A percentile compares a stretch with the other conserved stretches of the same genome.
These are phyloP conservation scores for Ruditapes philippinarum DNA, from an alignment of 1,140 invertebrate species.

Conservation along the genomic window DNA sequence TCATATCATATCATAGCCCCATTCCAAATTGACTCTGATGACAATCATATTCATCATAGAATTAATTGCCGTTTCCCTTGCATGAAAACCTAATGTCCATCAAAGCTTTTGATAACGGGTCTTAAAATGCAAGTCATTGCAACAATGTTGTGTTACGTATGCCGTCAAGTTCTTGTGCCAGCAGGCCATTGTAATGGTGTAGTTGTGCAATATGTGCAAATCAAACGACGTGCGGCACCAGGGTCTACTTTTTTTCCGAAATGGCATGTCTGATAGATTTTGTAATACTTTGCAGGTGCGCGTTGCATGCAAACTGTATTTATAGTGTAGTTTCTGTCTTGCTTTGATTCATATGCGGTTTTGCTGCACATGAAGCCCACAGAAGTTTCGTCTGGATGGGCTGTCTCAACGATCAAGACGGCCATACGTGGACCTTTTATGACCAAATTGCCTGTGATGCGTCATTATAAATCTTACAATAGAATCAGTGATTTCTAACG, in stretches of 20 bases:
- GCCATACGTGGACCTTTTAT: slow-evolving; percentile 50
- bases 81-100: slow-evolving; percentile 16
- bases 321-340: slow-evolving; percentile 14
- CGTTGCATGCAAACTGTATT: slow-evolving; percentile 47
- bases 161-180: slow-evolving; percentile 3
- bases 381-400: slow-evolving; percentile 32
- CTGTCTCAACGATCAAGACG: slow-evolving; percentile 35
- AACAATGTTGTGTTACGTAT: neutral
- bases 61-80: neutral
- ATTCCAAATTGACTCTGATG: neutral
- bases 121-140: slow-evolving; percentile 35
- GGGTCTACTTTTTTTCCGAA: slow-evolving; percentile 9
- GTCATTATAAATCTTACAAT: slow-evolving; percentile 58
- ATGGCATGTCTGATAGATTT: slow-evolving; percentile 11
- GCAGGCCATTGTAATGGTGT: slow-evolving; percentile 28
- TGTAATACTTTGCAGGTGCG: slow-evolving; percentile 59
- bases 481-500: slow-evolving; percentile 57
- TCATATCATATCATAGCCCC: slow-evolving; percentile 2
- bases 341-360: slow-evolving; percentile 56
- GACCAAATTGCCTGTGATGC: slow-evolving; percentile 57
- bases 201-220: slow-evolving; percentile 19
- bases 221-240: slow-evolving; percentile 8
- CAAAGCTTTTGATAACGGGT: slow-evolving; percentile 12
- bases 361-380: slow-evolving; percentile 34
- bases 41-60: neutral